Percentiles rank a stretch among this genome's conserved stretches.
Evolutionary conservation across 37 sponge, comb jelly and placozoan species (phyloP).

Genomic region (Spongilla lacustris): DNA sequence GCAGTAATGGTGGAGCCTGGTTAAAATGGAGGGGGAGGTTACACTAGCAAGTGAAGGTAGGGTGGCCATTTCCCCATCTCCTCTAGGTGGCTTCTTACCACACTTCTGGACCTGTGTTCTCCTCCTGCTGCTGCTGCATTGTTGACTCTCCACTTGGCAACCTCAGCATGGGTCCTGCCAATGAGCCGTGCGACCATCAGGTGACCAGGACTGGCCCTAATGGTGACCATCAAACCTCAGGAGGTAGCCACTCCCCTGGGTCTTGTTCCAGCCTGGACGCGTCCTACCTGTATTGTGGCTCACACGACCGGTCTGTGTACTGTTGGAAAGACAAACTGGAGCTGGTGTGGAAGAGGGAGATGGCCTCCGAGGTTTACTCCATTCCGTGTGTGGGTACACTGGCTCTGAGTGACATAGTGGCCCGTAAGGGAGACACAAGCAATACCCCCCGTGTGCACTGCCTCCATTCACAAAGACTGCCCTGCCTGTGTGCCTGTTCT

Average conservation of each 20-base stretch:
- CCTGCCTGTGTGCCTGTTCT: constrained; percentile 45
- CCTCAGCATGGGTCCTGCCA: not conserved
- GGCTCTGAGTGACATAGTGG: not conserved
- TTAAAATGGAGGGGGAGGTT: no score
- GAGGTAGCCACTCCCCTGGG: no score
- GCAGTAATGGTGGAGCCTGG: no score
- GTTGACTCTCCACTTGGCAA: not conserved
- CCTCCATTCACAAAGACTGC: not conserved
- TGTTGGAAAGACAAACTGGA: constrained; percentile 53
- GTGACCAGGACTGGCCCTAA: not conserved
- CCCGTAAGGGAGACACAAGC: not conserved
- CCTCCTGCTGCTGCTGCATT: constrained; percentile 19
- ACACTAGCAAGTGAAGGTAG: no score
- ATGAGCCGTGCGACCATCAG: not conserved
- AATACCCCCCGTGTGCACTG: no score
- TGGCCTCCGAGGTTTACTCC: constrained; percentile 61
- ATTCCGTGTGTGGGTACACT: constrained; percentile 33
- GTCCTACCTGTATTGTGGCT: constrained; percentile 43
- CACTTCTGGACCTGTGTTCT: constrained; percentile 41
- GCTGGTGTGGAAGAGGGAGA: constrained; percentile 33
- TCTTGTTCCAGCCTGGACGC: no score
- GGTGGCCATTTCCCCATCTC: no score
- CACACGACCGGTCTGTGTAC: constrained; percentile 63
- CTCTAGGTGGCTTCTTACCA: constrained; percentile 24
- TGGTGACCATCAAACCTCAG: not conserved